These are phyloP conservation scores for Neolamprologus cancellatus DNA, from an alignment of 2,113 vertebrate species.

Conservation along the genomic window DNA sequence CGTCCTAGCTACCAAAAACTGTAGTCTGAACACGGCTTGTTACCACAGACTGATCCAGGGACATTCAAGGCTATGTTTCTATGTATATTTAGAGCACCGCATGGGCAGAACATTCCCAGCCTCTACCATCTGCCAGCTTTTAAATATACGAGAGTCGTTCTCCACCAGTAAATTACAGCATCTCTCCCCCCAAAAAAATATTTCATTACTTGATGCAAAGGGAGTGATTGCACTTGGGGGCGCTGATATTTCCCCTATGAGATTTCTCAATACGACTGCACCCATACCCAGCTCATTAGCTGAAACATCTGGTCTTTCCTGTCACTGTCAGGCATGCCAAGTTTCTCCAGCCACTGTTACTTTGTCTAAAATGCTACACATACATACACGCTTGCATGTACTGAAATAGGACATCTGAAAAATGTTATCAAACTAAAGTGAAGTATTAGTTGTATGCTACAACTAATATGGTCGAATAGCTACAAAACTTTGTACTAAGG, in stretches of 20 bases:
- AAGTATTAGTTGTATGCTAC: background rate
- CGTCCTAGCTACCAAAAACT: background rate
- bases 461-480: background rate
- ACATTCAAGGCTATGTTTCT: background rate
- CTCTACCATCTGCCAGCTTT: background rate
- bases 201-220: background rate
- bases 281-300: constrained; percentile 45
- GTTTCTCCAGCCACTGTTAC: background rate
- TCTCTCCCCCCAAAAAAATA: background rate
- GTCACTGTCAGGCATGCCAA: background rate
- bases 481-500: background rate
- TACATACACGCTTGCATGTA: background rate
- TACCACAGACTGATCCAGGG: background rate
- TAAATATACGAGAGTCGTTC: background rate
- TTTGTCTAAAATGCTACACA: background rate
- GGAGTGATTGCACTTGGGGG: constrained; percentile 46
- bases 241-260: constrained; percentile 18
- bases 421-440: background rate
- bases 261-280: constrained; percentile 10
- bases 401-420: background rate
- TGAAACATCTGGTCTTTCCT: constrained; percentile 43
- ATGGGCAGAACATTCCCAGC: background rate
- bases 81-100: background rate
- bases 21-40: background rate
- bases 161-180: background rate